Conservation (phyloP, 2,113 vertebrate species). For the Paratilapia polleni region DNA sequence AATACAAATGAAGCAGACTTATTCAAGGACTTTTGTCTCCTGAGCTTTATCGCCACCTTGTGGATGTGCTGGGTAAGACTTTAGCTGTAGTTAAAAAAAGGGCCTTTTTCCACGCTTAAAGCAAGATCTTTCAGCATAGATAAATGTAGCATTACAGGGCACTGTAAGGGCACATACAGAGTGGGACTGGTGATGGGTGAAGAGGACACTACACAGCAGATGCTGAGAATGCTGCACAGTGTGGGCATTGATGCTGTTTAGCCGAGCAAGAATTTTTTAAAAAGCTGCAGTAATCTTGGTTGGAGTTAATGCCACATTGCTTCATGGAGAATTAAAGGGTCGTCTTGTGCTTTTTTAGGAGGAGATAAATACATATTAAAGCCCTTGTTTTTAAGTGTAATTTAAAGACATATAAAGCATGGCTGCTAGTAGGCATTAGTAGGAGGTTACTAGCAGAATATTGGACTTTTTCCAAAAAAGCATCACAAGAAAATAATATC, state of each 20-base stretch:
- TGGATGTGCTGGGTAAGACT: constrained; percentile 38
- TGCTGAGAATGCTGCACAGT: neutral
- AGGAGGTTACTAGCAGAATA: neutral
- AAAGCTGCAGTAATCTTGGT: neutral
- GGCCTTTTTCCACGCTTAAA: neutral
- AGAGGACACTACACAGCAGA: neutral
- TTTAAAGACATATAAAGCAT: neutral
- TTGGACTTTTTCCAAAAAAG: neutral
- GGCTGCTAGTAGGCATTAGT: neutral
- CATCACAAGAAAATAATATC: neutral
- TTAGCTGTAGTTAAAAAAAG: neutral
- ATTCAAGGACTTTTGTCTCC: neutral
- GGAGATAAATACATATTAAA: neutral
- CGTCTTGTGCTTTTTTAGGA: neutral
- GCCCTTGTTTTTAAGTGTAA: neutral
- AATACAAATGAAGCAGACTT: neutral
- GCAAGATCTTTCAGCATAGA: neutral
- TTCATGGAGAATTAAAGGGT: neutral
- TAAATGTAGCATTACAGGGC: neutral
- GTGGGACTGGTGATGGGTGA: neutral
- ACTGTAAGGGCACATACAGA: neutral
- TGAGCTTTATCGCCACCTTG: constrained; percentile 71
- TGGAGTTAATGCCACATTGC: neutral
- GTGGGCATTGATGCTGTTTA: neutral
- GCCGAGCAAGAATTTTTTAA: too few relatives aligned